phyloP scores from a whole-genome alignment of 2,113 vertebrate genomes.

The Delphinapterus leucas region DNA sequence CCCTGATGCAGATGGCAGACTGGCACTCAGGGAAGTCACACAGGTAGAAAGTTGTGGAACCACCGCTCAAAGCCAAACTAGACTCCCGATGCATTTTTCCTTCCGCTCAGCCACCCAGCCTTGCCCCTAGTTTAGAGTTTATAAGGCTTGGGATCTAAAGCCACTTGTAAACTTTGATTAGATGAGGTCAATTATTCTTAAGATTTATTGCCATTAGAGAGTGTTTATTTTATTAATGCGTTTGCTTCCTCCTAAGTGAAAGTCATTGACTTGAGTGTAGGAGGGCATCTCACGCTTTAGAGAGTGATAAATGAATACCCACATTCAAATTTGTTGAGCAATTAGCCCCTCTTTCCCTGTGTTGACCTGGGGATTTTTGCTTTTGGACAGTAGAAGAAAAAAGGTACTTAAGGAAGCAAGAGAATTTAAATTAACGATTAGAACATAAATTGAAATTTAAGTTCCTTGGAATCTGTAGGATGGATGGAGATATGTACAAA shows the following conservation, averaged over 20 bases:
- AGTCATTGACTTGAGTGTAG: constrained; percentile 68
- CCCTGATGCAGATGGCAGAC: not conserved
- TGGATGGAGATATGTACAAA: not conserved
- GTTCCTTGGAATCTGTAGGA: not conserved
- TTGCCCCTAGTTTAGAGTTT: constrained; percentile 27
- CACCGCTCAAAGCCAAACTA: not conserved
- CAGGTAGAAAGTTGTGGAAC: not conserved
- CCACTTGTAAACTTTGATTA: constrained; percentile 79
- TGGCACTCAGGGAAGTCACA: not conserved
- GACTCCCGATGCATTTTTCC: not conserved
- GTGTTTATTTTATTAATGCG: constrained; percentile 80
- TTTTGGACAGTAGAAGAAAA: constrained; percentile 31
- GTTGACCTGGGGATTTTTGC: not conserved
- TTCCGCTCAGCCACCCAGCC: not conserved
- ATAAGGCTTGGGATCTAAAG: constrained; percentile 71
- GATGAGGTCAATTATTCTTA: constrained; percentile 82
- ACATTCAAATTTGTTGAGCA: not conserved
- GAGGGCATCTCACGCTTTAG: constrained; percentile 67
- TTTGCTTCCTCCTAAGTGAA: constrained; percentile 68
- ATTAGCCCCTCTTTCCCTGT: not conserved
- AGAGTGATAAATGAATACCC: constrained; percentile 64
- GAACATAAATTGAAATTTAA: constrained; percentile 11
- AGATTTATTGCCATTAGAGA: constrained; percentile 74
- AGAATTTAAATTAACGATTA: not conserved
- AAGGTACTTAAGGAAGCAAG: not conserved